Percentiles rank a stretch among this genome's conserved stretches.
These are phyloP conservation scores for Cossypha polioptera DNA, from an alignment of 2,797 vertebrate genomes.

Conservation along the genomic window DNA sequence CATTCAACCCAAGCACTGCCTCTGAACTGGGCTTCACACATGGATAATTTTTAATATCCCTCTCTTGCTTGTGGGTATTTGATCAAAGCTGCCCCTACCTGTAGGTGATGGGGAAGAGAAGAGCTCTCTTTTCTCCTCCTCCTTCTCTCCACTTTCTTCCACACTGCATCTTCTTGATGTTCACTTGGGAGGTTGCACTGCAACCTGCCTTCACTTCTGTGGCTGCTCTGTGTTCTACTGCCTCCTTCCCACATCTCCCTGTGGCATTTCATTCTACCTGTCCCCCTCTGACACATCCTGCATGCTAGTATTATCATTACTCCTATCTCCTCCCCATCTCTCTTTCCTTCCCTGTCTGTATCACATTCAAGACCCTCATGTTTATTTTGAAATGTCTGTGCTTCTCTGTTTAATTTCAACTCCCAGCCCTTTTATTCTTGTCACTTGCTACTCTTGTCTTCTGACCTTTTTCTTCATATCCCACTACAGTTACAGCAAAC, in stretches of 20 bases:
- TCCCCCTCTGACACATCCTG: not conserved
- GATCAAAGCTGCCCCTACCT: not conserved
- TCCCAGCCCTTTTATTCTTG: conserved; percentile 28
- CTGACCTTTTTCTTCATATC: not conserved
- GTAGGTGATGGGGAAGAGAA: not conserved
- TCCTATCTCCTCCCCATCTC: not conserved
- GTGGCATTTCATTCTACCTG: not conserved
- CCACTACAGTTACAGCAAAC: not conserved
- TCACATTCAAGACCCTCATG: not conserved
- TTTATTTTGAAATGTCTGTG: conserved; percentile 23
- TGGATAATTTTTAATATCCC: not conserved
- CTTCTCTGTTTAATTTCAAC: conserved; percentile 37
- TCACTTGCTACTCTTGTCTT: not conserved
- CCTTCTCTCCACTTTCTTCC: not conserved
- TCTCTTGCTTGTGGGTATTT: not conserved
- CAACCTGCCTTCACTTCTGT: not conserved
- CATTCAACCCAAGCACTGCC: not conserved
- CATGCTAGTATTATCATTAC: not conserved
- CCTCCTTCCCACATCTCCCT: not conserved
- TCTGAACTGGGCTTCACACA: not conserved
- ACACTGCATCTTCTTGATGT: not conserved
- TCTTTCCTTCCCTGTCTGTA: not conserved
- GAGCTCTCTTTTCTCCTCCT: not conserved
- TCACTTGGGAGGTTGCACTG: not conserved
- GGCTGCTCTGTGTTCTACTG: not conserved